Conservation (phyloP, 2,888 invertebrate species). For the Heliconius cydno region DNA sequence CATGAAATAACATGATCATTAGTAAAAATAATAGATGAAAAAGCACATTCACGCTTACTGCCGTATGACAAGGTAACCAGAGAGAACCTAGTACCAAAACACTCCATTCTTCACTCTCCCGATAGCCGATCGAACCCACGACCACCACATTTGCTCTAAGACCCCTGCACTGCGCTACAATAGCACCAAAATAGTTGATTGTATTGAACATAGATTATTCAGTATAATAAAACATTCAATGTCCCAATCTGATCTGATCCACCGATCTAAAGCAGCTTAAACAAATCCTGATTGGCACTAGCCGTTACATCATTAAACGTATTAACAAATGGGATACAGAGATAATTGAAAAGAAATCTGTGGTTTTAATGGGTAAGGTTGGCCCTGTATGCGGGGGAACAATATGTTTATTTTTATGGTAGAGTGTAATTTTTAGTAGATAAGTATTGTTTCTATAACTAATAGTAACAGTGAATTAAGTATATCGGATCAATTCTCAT, state of each 20-base stretch:
- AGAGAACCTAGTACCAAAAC: too few relatives aligned
- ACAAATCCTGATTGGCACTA: slow-evolving; percentile 23
- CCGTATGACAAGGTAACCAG: too few relatives aligned
- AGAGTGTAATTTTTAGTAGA: not conserved
- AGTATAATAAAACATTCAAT: not conserved
- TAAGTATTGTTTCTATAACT: not conserved
- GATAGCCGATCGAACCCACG: too few relatives aligned
- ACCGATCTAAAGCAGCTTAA: slow-evolving; percentile 20
- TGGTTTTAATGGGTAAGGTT: not conserved
- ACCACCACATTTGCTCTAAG: too few relatives aligned
- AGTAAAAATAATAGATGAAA: too few relatives aligned
- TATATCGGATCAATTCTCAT: too few relatives aligned
- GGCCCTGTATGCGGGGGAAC: not conserved
- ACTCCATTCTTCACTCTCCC: too few relatives aligned
- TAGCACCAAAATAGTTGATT: too few relatives aligned
- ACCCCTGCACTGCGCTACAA: too few relatives aligned
- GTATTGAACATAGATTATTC: too few relatives aligned
- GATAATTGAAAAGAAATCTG: slow-evolving; percentile 8
- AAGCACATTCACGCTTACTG: too few relatives aligned
- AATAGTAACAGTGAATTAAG: not conserved
- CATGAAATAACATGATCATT: too few relatives aligned
- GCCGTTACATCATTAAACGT: slow-evolving; percentile 6
- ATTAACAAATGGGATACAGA: slow-evolving; percentile 4
- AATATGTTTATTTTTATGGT: not conserved
- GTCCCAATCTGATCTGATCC: not conserved